Percentiles rank a stretch among this genome's conserved stretches.
phyloP scores from a whole-genome alignment of 1,140 invertebrate species.

The Sycophila sp. region DNA sequence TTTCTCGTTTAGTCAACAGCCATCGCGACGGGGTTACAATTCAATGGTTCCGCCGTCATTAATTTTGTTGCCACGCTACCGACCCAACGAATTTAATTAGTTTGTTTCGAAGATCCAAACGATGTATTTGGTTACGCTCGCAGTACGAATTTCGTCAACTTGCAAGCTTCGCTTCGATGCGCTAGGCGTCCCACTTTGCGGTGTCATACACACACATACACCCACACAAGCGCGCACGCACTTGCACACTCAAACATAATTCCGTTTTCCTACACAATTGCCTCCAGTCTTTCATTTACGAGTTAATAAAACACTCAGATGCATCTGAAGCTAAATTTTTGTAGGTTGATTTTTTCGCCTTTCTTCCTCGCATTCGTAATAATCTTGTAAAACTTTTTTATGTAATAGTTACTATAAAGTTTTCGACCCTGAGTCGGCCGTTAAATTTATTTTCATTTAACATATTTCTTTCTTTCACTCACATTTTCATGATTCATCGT shows the following conservation, averaged over 20 bases:
- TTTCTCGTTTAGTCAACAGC: background rate
- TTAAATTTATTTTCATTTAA: background rate
- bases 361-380: constrained; percentile 10
- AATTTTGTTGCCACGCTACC: constrained; percentile 1
- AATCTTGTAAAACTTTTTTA: constrained; percentile 32
- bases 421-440: background rate
- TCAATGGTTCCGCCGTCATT: too few species aligned
- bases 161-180: constrained; percentile 9
- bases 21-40: background rate
- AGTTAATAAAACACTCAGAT: constrained; percentile 9
- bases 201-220: constrained; percentile 15
- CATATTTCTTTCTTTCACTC: background rate
- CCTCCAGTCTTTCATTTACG: constrained; percentile 5
- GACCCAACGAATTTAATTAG: constrained; percentile 20
- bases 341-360: background rate
- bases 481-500: background rate
- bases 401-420: constrained; percentile 30
- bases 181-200: background rate
- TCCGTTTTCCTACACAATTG: too few species aligned
- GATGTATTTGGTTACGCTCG: constrained; percentile 35
- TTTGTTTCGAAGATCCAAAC: too few species aligned
- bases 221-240: too few species aligned
- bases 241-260: too few species aligned
- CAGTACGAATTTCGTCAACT: background rate
- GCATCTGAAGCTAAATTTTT: too few species aligned